These are phyloP conservation scores for Bombus superbus DNA, from an alignment of 1,140 invertebrate species.

Conservation along the genomic window DNA sequence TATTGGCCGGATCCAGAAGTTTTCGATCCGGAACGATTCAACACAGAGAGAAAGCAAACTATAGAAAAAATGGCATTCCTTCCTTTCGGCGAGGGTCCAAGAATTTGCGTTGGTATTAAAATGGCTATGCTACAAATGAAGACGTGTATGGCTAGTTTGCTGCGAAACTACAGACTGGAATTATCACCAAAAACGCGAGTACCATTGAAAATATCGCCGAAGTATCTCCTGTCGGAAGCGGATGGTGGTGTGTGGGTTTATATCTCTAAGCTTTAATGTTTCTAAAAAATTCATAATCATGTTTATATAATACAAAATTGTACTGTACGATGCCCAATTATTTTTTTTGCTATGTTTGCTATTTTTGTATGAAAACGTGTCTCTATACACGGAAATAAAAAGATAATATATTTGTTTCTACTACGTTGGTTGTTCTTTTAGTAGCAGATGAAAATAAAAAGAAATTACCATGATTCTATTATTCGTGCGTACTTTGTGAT, in stretches of 20 bases:
- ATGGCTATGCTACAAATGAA: conserved; percentile 62
- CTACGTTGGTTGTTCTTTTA: too few relatives aligned
- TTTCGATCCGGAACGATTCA: conserved; percentile 88
- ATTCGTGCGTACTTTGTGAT: too few relatives aligned
- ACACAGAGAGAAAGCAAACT: conserved; percentile 71
- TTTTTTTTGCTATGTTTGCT: background rate
- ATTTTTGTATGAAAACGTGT: too few relatives aligned
- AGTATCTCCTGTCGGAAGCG: background rate
- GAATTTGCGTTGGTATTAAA: conserved; percentile 83
- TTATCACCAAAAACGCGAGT: conserved; percentile 49
- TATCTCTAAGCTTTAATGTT: background rate
- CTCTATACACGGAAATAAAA: too few relatives aligned
- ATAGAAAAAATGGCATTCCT: conserved; percentile 78
- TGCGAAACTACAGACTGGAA: conserved; percentile 61
- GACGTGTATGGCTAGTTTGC: conserved; percentile 38
- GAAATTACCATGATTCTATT: too few relatives aligned
- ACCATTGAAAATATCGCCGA: conserved; percentile 49
- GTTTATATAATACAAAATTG: background rate
- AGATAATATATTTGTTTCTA: too few relatives aligned
- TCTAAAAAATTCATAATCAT: background rate
- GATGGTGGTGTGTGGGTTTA: conserved; percentile 57
- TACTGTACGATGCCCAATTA: too few relatives aligned
- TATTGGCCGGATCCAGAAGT: conserved; percentile 83
- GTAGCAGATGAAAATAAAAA: too few relatives aligned
- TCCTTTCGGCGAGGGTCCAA: conserved; percentile 85